phyloP scores from a whole-genome alignment of 2,888 invertebrate species.

The Clostera curtula region DNA sequence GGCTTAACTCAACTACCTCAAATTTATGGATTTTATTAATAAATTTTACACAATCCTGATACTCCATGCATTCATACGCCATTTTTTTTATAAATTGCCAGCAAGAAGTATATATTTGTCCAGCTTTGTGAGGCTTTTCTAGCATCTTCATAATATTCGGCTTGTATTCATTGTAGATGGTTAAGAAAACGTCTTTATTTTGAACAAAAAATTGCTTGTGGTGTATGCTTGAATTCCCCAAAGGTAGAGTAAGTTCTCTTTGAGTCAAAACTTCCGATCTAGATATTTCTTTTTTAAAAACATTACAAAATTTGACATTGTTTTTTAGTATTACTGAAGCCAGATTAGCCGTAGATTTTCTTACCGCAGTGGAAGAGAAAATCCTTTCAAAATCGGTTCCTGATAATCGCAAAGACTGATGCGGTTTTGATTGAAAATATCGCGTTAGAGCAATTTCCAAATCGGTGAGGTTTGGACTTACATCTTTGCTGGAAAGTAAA shows the following conservation, averaged over 20 bases:
- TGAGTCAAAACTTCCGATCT: constrained; percentile 66
- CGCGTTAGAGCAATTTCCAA: constrained; percentile 71
- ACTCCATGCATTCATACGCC: constrained; percentile 75
- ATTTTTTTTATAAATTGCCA: constrained; percentile 74
- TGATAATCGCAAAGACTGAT: constrained; percentile 65
- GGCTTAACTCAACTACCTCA: constrained; percentile 75
- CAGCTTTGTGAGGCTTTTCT: constrained; percentile 81
- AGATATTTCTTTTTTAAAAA: constrained; percentile 59
- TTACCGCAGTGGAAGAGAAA: constrained; percentile 63
- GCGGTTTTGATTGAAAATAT: constrained; percentile 78
- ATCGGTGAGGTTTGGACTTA: constrained; percentile 58
- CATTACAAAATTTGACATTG: constrained; percentile 58
- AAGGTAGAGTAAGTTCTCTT: constrained; percentile 78
- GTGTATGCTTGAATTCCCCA: constrained; percentile 67
- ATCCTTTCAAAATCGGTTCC: constrained; percentile 71
- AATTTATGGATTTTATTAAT: constrained; percentile 77
- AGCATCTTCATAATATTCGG: constrained; percentile 77
- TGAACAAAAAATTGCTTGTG: constrained; percentile 52
- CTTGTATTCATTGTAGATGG: constrained; percentile 76
- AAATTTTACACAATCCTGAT: constrained; percentile 71
- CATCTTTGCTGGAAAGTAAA: constrained; percentile 50
- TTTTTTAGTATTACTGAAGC: constrained; percentile 74
- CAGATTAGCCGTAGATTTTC: constrained; percentile 75
- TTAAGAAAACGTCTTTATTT: constrained; percentile 58
- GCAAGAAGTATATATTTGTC: constrained; percentile 77